Percentiles rank a stretch among this genome's conserved stretches.
Evolutionary conservation across 2,113 vertebrate genomes (phyloP).

Genomic region (Corythaixoides concolor): DNA sequence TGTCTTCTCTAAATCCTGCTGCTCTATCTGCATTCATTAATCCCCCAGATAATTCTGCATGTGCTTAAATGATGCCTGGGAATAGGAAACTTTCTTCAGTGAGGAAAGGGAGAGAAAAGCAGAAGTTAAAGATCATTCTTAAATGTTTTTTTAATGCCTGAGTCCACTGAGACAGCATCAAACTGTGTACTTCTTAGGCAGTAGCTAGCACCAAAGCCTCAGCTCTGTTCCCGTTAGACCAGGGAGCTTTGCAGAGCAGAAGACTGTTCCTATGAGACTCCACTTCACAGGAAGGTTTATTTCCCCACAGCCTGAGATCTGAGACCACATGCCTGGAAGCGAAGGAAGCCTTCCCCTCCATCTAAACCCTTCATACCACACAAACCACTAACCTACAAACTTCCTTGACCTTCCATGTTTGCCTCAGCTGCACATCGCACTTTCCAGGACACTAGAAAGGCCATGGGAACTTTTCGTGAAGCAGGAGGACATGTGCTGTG

Average conservation of each 20-base stretch:
- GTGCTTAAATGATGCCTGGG: not conserved
- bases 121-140: not conserved
- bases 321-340: not conserved
- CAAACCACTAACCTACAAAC: not conserved
- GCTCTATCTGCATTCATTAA: not conserved
- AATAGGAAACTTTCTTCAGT: not conserved
- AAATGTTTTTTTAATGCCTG: not conserved
- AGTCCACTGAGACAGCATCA: not conserved
- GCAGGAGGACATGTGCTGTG: not conserved
- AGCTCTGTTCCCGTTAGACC: not conserved
- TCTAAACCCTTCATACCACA: not conserved
- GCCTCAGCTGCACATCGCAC: not conserved
- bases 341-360: not conserved
- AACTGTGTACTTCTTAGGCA: not conserved
- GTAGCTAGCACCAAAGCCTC: not conserved
- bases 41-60: not conserved
- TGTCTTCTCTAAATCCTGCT: not conserved
- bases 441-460: not conserved
- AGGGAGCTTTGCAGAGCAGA: not conserved
- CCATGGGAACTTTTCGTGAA: not conserved
- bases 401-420: not conserved
- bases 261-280: not conserved
- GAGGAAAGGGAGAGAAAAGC: not conserved
- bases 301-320: not conserved
- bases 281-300: not conserved